Evolutionary conservation across 2,113 vertebrate species (phyloP), one percentile per base, ranked within the genome.

Genomic region (Callipepla squamata): DNA sequence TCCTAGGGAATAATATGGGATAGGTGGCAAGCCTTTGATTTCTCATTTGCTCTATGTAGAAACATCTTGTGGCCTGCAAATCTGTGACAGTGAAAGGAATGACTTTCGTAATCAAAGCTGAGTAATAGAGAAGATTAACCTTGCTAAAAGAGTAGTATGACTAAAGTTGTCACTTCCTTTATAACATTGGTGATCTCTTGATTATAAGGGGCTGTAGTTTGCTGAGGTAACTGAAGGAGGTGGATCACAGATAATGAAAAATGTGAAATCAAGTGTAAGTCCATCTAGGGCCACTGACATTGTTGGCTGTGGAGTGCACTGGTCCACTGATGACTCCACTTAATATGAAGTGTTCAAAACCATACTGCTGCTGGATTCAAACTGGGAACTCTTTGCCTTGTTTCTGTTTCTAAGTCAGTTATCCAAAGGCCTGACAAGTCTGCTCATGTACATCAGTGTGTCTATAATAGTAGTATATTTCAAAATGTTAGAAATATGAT

Each of bases 211-310:
- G 72, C 48, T 50, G 0, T 30, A 75, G 70, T 26, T 75, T 87
- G 82, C 79, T 79, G 62, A 67, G 32, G 30, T 79, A 70, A 65
- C 38, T 1, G 3, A 72, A 61, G 40, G 44, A 69, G 19, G 14
- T 80, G 79, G 85, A 69, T 77, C 8, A 5, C 11, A 16, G 22
- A 13, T 76, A 79, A 68, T 25, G 48, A 87, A 38, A 89, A 91
- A 28, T 51, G 23, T 11, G 45, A 84, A 74, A 80, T 3, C 17
- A n/a, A 26, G 12, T 74, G 16, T 38, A 87, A 17, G 38, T 76
- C 61, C 25, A 34, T 0, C 0, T 47, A 13, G 70, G 47, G 38
- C 69, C 48, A 9, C 44, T 68, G 82, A 57, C 3, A 1, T 4
- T 22, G 3, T 21, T 77, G 82, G 14, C 57, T 61, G 16, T 68